A percentile compares a stretch with the other conserved stretches of the same genome.
Conservation (phyloP, 2,888 invertebrate species). For the Drosophila multiciliata region DNA sequence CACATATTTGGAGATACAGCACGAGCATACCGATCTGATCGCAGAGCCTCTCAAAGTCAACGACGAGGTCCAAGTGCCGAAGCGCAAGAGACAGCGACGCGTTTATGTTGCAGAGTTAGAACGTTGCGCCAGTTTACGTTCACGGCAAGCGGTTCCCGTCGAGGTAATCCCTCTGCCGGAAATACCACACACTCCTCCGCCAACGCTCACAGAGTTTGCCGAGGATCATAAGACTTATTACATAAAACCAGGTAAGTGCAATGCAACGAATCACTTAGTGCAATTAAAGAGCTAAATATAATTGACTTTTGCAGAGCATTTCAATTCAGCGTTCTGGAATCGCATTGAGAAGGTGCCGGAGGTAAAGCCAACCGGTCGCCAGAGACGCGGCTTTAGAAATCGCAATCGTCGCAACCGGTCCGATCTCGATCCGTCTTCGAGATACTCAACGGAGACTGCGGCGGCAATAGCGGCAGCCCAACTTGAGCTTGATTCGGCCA, state of each 20-base stretch:
- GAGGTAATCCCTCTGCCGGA: conserved; percentile 11
- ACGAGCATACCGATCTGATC: conserved; percentile 43
- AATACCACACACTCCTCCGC: conserved; percentile 15
- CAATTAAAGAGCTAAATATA: background rate
- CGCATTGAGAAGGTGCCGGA: conserved; percentile 61
- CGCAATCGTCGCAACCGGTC: conserved; percentile 54
- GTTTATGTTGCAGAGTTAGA: conserved; percentile 52
- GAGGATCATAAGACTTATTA: conserved; percentile 40
- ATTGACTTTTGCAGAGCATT: conserved; percentile 40
- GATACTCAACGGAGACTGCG: conserved; percentile 59
- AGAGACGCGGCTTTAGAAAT: conserved; percentile 40
- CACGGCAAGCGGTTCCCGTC: conserved; percentile 36
- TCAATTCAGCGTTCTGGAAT: conserved; percentile 60
- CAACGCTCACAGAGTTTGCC: conserved; percentile 51
- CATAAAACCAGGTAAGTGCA: conserved; percentile 44
- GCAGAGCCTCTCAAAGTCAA: conserved; percentile 12
- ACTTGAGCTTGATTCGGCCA: conserved; percentile 57
- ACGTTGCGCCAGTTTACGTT: conserved; percentile 62
- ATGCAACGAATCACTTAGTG: background rate
- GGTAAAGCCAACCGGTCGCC: conserved; percentile 51
- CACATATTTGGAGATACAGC: conserved; percentile 40
- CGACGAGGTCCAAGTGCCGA: conserved; percentile 17
- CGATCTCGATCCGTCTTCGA: conserved; percentile 39
- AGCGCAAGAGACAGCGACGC: conserved; percentile 58
- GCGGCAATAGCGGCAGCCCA: conserved; percentile 64